These are phyloP conservation scores for Chiridota heheva DNA, from an alignment of 35 echinoderm and acorn worm species.

Conservation along the genomic window DNA sequence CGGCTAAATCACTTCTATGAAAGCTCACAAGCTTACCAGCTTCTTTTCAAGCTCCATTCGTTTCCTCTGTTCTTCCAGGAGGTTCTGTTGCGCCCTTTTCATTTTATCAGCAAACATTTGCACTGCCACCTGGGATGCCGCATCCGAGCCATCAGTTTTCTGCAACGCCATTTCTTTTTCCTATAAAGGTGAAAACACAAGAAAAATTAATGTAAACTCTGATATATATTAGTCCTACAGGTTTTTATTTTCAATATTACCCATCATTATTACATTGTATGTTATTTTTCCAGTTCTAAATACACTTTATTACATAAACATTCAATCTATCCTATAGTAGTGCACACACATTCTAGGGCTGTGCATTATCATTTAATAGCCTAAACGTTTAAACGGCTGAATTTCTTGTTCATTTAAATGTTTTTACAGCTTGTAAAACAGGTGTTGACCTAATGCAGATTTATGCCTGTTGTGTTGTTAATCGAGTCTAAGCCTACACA, in stretches of 20 bases:
- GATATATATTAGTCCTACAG: background rate
- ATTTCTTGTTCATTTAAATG: too few species aligned
- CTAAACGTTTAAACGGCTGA: too few species aligned
- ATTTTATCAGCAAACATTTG: slow-evolving; percentile 77
- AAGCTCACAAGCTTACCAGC: slow-evolving; percentile 48
- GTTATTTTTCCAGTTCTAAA: background rate
- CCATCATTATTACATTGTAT: background rate
- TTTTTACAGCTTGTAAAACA: too few species aligned
- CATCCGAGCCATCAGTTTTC: slow-evolving; percentile 61
- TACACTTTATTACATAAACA: background rate
- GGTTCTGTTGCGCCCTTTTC: slow-evolving; percentile 20
- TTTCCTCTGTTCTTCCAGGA: slow-evolving; percentile 62
- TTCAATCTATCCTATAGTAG: background rate
- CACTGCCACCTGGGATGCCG: slow-evolving; percentile 74
- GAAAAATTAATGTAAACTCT: background rate
- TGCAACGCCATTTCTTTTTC: slow-evolving; percentile 70
- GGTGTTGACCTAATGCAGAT: too few species aligned
- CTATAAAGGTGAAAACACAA: slow-evolving; percentile 32
- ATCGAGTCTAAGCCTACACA: too few species aligned
- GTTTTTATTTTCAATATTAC: background rate
- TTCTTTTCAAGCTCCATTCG: slow-evolving; percentile 73
- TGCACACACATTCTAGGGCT: background rate
- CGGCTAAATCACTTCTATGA: background rate
- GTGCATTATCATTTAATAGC: background rate
- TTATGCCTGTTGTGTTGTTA: too few species aligned